Conservation (phyloP, 2,888 invertebrate genomes). For the Scaptomyza caliginosa region DNA sequence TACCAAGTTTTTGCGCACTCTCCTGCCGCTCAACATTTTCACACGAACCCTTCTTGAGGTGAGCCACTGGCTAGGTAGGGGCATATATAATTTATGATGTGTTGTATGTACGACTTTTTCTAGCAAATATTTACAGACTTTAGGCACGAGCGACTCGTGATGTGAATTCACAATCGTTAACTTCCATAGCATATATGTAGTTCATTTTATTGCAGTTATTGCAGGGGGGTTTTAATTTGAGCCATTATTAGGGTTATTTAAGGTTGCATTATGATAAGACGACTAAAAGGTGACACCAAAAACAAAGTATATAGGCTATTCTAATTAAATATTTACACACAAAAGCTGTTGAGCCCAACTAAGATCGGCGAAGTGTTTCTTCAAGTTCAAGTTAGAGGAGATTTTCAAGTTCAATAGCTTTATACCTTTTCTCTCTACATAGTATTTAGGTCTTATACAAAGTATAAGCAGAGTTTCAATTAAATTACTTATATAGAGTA, state of each 20-base stretch:
- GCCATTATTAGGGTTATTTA: constrained; percentile 33
- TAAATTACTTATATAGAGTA: no score
- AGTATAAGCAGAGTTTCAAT: not conserved
- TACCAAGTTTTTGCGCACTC: no score
- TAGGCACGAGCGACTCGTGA: constrained; percentile 53
- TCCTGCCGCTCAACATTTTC: not conserved
- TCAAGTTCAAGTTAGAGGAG: constrained; percentile 1
- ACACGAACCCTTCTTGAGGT: not conserved
- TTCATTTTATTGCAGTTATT: constrained; percentile 49
- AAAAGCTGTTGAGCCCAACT: not conserved
- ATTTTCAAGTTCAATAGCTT: constrained; percentile 5
- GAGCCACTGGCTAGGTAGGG: constrained; percentile 21
- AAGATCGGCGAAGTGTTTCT: not conserved
- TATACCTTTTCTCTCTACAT: not conserved
- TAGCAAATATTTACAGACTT: constrained; percentile 50
- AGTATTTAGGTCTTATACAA: not conserved
- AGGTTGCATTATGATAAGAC: constrained; percentile 44
- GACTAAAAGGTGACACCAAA: constrained; percentile 34
- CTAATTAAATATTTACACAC: constrained; percentile 1
- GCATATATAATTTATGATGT: constrained; percentile 56
- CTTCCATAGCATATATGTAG: constrained; percentile 44
- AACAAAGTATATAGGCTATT: constrained; percentile 2
- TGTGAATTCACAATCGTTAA: constrained; percentile 36
- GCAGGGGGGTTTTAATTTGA: constrained; percentile 40
- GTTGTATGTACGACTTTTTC: constrained; percentile 7